A percentile compares a stretch with the other conserved stretches of the same genome.
Evolutionary conservation across 2,113 vertebrate species (phyloP).

Genomic region (Caranx ignobilis): DNA sequence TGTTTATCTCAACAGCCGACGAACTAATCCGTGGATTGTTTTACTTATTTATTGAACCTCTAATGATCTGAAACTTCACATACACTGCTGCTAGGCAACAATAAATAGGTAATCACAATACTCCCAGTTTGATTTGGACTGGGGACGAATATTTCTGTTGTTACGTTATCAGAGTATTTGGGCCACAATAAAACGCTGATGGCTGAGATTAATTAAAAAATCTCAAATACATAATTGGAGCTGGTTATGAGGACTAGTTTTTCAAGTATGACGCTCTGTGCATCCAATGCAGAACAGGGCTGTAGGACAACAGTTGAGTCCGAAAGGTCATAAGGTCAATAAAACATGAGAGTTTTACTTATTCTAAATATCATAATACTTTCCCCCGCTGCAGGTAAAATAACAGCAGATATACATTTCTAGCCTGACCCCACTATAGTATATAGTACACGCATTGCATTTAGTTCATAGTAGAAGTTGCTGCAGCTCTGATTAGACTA

Average conservation of each 20-base stretch:
- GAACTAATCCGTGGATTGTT: background rate
- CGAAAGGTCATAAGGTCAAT: background rate
- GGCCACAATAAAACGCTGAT: background rate
- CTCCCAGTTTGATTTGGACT: no score
- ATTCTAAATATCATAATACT: background rate
- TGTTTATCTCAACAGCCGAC: background rate
- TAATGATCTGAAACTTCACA: background rate
- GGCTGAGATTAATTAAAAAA: background rate
- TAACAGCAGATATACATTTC: background rate
- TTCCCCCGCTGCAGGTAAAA: background rate
- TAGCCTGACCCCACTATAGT: background rate
- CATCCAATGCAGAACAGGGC: background rate
- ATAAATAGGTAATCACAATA: no score
- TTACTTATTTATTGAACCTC: background rate
- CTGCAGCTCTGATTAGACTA: background rate
- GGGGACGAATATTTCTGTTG: no score
- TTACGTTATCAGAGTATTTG: no score
- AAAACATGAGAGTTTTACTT: no score
- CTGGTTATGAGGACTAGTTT: background rate
- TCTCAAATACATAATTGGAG: background rate
- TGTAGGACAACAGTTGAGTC: background rate
- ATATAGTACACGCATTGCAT: background rate
- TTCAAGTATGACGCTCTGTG: background rate
- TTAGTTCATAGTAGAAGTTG: background rate
- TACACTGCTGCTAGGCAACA: background rate